Base-by-base conservation (phyloP, 2,797 vertebrate genomes). In the Chiroxiphia lanceolata region DNA sequence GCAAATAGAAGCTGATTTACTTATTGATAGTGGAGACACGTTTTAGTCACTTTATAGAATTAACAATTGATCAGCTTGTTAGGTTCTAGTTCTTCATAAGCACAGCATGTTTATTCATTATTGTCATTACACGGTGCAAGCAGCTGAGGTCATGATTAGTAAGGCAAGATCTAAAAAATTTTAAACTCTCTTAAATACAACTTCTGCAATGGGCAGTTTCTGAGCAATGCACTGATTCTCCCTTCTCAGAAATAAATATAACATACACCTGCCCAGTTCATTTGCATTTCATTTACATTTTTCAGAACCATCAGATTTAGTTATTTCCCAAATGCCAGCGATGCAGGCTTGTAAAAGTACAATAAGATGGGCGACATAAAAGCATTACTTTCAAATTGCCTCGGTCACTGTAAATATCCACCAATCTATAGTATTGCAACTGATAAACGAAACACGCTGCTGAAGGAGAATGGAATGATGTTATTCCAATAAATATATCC, bases 21-120 rank as follows among this genome's bases (percentile, higher is more conserved):
- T 98, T 98, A 98, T 98, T 98, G 98, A 98, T 98, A 98, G 98
- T 95, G 96, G 98, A 98, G 98, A 98, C 98, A 98, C 97, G 97
- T 98, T 98, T 98, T 98, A 97, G 96, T 98, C 98, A 98, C 98
- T 99, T 98, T 98, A 98, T 98, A 98, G 98, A 99, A 99, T 99
- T 98, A 99, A 98, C 98, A 98, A 99, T 99, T 98, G 99, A 99
- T 99, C 98, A 98, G 97, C 95, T 97, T 98, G 98, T 97, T 96
- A 97, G 92, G 92, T 95, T 83, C 25, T 81, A 96, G 96, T 92
- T 97, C 98, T 97, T 98, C 98, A 97, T 97, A 98, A 98, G 96
- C 97, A 87, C 90, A 88, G 96, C 97, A 98, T 98, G 98, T 98
- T 97, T 97, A 96, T 98, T 98, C 98, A 99, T 98, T 98, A 98